These are phyloP conservation scores for Semicossyphus pulcher DNA, from an alignment of 2,113 vertebrate genomes.

Conservation along the genomic window DNA sequence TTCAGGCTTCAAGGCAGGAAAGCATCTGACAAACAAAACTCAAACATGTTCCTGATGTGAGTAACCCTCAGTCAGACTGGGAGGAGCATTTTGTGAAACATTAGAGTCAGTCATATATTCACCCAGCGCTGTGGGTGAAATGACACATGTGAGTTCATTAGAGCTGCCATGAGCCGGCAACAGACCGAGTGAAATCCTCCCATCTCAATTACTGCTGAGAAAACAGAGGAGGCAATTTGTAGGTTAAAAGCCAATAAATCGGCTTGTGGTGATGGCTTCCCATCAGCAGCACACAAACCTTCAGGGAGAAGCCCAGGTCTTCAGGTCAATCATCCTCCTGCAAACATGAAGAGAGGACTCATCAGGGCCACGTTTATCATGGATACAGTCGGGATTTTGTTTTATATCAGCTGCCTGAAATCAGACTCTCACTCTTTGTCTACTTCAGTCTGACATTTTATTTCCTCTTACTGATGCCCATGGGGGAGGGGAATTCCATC, in stretches of 20 bases:
- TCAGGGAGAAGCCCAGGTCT: constrained; percentile 18
- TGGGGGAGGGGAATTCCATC: too few species aligned
- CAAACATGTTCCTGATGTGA: background rate
- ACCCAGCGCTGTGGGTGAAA: background rate
- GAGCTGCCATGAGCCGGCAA: constrained; percentile 11
- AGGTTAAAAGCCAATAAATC: constrained; percentile 53
- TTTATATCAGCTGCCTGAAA: too few species aligned
- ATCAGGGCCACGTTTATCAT: background rate
- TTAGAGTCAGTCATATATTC: background rate
- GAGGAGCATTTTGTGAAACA: background rate
- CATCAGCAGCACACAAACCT: constrained; percentile 16
- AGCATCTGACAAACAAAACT: background rate
- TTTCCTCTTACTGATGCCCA: too few species aligned
- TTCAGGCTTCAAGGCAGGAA: constrained; percentile 4
- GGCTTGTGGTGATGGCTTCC: constrained; percentile 2
- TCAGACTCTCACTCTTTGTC: too few species aligned
- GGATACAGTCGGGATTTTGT: background rate
- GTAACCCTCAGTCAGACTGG: background rate
- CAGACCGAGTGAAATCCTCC: constrained; percentile 30
- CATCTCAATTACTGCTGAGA: constrained; percentile 23
- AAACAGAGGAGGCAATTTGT: constrained; percentile 41
- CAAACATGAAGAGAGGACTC: background rate
- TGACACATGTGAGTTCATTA: constrained; percentile 23
- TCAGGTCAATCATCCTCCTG: constrained; percentile 9
- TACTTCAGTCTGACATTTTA: too few species aligned